Base-by-base conservation (phyloP, 2,888 invertebrate species). In the Amphipoea oculea region DNA sequence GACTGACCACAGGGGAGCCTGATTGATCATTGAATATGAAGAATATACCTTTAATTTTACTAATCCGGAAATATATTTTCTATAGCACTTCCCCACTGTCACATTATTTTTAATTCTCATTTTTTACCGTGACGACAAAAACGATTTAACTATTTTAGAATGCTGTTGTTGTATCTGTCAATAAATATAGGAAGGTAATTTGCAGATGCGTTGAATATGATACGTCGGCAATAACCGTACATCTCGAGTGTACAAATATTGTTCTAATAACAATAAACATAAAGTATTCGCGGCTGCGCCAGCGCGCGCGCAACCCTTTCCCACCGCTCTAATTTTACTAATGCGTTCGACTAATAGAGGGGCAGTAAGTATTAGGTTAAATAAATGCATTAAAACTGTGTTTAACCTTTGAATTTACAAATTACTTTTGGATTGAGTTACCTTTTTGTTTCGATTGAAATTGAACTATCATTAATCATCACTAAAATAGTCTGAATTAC, bases 251-350 rank as follows among this genome's bases (percentile, higher is more conserved):
- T 95, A 96, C 96, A 96, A 96, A 97, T 96, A 96, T 97, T 97
- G 94, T 95, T 95, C 96, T 96, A 96, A 96, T 96, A 96, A 96
- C 96, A 96, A 97, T 97, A 96, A 96, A 95, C 93, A 94, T 96
- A 94, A 95, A 96, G 94, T 93, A 94, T 93, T 92, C 92, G 92
- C 92, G 89, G 92, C 40, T 40, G 40, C 89, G 87, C 87, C 84
- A 85, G 90, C 86, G 87, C 80, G 1, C 81, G 86, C 89, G 86
- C 90, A 96, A 96, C 96, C 96, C 96, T 96, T 97, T 96, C 97
- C 96, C 97, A 97, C 96, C 95, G 95, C 96, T 97, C 96, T 96
- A 96, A 95, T 96, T 96, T 96, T 96, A 96, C 96, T 96, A 96
- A 96, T 96, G 96, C 94, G 93, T 91, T 93, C 92, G 83, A 90